Base-by-base conservation (phyloP, 2,888 invertebrate genomes). In the Protonemura montana region DNA sequence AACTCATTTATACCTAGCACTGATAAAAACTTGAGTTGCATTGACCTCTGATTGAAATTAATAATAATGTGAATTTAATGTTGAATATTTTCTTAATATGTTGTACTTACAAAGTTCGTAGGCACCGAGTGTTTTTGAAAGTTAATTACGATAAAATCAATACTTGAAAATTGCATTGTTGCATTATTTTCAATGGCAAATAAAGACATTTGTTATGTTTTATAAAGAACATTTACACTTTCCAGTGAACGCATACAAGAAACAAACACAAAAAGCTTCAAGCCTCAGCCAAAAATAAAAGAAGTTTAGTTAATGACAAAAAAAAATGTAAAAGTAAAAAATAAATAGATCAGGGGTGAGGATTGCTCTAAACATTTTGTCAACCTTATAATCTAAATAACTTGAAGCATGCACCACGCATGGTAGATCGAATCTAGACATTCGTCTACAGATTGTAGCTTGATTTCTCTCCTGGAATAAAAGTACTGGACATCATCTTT, bases 221-320 rank as follows among this genome's bases (percentile, higher is more conserved):
- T n/a, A 81, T 16, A 81, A 35, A 81, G 35, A 81, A 81, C 81
- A 81, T 26, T n/a, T n/a, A 81, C 59, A 59, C 59, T 59, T 2
- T 59, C 59, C 59, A 59, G 59, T 59, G 21, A 59, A 59, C 59
- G 59, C 59, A 81, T 30, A 81, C 81, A 81, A 6, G 35, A 81
- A 81, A 26, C 81, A 87, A 85, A 87, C 87, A 87, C 87, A 86
- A 87, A 87, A 87, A 86, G 78, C 85, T 85, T 81, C 87, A 86
- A 87, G 84, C 77, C 42, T 85, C 86, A 82, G 86, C 86, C 86
- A 86, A 86, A 86, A 87, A 87, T 35, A 86, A 85, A 78, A 85
- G 80, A 76, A 85, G 76, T 81, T 82, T 76, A 25, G 86, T 87
- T 87, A 87, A 85, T 59, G 78, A 86, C 80, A 85, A 85, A 82